phyloP scores from a whole-genome alignment of 2,113 vertebrate genomes.

The Suricata suricatta region DNA sequence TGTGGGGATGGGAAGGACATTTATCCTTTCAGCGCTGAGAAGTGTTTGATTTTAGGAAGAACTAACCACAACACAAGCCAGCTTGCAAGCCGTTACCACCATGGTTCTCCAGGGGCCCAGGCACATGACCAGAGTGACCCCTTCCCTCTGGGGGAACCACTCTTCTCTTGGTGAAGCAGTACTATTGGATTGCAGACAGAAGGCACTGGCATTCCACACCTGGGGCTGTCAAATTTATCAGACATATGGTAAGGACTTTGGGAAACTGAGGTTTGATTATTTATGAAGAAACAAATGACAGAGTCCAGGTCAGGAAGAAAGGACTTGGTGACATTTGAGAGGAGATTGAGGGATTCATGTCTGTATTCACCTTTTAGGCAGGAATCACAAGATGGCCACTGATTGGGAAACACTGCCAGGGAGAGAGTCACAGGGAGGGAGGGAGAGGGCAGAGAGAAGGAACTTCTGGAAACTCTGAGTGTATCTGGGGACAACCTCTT shows the following conservation, averaged over 20 bases:
- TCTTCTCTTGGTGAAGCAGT: not conserved
- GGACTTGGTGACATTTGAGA: not conserved
- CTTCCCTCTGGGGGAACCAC: not conserved
- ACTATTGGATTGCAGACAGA: not conserved
- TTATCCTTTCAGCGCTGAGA: not conserved
- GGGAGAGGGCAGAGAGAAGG: not conserved
- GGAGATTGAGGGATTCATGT: not conserved
- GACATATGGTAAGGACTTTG: not conserved
- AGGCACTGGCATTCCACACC: not conserved
- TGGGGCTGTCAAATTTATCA: not conserved
- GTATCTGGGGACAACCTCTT: not conserved
- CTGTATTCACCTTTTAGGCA: not conserved
- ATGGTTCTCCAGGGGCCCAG: not conserved
- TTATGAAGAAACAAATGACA: not conserved
- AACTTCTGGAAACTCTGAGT: not conserved
- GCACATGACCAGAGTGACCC: not conserved
- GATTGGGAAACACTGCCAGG: not conserved
- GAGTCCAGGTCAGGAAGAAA: not conserved
- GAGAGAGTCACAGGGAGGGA: not conserved
- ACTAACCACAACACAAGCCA: not conserved
- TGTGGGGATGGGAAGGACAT: not conserved
- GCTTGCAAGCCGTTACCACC: not conserved
- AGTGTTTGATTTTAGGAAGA: not conserved
- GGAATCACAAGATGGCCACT: not conserved
- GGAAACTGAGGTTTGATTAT: not conserved